Evolutionary conservation across 1,140 invertebrate species (phyloP).

Genomic region (Catajapyx aquilonaris): DNA sequence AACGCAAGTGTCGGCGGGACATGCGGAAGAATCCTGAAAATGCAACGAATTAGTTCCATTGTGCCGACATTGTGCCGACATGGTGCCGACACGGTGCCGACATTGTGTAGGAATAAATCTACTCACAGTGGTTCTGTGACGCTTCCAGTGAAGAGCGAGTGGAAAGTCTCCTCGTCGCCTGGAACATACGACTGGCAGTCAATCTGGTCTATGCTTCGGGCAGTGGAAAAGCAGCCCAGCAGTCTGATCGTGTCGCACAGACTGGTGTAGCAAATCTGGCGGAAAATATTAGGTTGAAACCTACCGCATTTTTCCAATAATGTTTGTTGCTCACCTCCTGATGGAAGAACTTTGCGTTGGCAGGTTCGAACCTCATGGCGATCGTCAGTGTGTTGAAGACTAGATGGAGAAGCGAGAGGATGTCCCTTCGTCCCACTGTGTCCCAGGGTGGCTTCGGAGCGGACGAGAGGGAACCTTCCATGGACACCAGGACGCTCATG

Average conservation of each 20-base stretch:
- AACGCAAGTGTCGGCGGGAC: constrained; percentile 46
- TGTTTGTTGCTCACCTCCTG: constrained; percentile 44
- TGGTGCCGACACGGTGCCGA: neutral
- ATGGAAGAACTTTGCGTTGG: constrained; percentile 96
- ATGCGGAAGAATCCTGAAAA: constrained; percentile 31
- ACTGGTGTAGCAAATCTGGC: constrained; percentile 68
- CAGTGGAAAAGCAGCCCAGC: constrained; percentile 67
- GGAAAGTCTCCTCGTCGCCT: constrained; percentile 24
- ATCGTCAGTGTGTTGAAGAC: constrained; percentile 91
- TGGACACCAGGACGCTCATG: constrained; percentile 79
- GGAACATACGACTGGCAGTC: constrained; percentile 11
- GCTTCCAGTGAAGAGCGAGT: constrained; percentile 48
- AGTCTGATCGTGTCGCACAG: constrained; percentile 77
- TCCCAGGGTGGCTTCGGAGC: constrained; percentile 17
- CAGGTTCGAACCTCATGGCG: constrained; percentile 96
- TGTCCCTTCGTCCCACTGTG: constrained; percentile 25
- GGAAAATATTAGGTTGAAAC: constrained; percentile 12
- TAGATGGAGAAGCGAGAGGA: constrained; percentile 53
- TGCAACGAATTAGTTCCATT: neutral
- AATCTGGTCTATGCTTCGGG: constrained; percentile 21
- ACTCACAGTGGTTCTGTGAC: constrained; percentile 33
- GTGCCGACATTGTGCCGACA: too few relatives aligned
- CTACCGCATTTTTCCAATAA: too few relatives aligned
- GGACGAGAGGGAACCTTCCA: constrained; percentile 58
- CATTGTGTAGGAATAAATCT: constrained; percentile 4